Evolutionary conservation across 2,797 vertebrate genomes (phyloP), one percentile per base, ranked within the genome.

Genomic region (Mus caroli): DNA sequence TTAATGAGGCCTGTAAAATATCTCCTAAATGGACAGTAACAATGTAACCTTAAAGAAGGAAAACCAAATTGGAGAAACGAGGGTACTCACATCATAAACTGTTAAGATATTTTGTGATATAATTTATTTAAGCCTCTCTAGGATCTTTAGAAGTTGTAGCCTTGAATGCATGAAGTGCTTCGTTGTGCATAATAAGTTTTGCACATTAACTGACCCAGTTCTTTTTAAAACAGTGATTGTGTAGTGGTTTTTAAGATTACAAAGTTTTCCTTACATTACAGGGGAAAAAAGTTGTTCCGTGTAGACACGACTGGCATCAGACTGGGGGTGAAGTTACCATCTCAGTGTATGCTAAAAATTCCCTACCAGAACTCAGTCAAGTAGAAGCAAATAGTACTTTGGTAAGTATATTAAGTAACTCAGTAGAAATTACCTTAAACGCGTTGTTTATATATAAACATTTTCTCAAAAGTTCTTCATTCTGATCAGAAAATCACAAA

Each of bases 271-370:
- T 93, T 96, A 26, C 22, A 19, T 96, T 94, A 56, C 77, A 99
- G 99, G 98, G 98, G 43, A 99, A 98, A 46, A 99, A 99, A 95
- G 98, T 99, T 93, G 99, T 99, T 92, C 99, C 99, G 0, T 99
- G 99, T 98, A 99, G 99, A 94, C 99, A 99, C 90, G 99, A 99
- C 97, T 99, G 99, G 99, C 99, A 99, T 98, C 99, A 99, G 97
- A 99, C 99, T 2, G 99, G 99, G 46, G 97, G 99, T 31, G 99
- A 99, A 98, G 99, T 99, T 96, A 99, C 99, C 96, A 99, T 99
- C 98, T 99, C 99, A 15, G 99, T 99, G 88, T 99, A 99, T 94
- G 99, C 99, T 96, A 99, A 99, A 98, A 99, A 99, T 97, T 99
- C 99, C 2, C 12, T 99, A 96, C 99, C 99, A 50, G 99, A 99